Base-by-base conservation (phyloP, 2,888 invertebrate species). In the Patella pellucida region DNA sequence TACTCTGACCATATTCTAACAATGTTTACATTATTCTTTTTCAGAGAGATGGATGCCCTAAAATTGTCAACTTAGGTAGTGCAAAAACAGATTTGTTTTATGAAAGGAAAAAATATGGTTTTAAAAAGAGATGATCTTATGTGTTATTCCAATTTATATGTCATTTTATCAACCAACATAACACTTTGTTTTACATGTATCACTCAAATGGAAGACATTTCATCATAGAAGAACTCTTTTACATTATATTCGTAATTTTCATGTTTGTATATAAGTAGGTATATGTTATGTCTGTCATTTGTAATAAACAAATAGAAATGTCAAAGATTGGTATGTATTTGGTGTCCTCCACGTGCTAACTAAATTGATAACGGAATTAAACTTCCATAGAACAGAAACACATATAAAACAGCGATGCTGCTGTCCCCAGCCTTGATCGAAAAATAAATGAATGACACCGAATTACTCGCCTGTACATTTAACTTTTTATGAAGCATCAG, bases 41-140 rank as follows among this genome's bases (percentile, higher is more conserved):
- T 78, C 93, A 96, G 96, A 94, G 99, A 90, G 99, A 99, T 91
- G 99, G 99, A 0, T 99, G 99, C 92, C 99, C 99, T 0, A 99
- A 99, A 92, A 99, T 99, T 92, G 99, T 99, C 0, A 99, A 99
- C 91, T 92, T 99, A 75, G 99, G 99, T 76, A 98, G 98, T 91
- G 99, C 99, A 0, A 99, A 99, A 92, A 99, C 99, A 78, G 99
- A 99, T 93, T 92, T 99, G 87, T 99, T 99, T 92, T 99, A 99
- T 89, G 99, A 99, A 92, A 93, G 99, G 87, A 99, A 99, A 92
- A 99, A 99, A 93, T 99, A 99, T 93, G 99, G 99, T 1, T 99
- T 99, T 91, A 98, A 98, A 91, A 97, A 97, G 92, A 89, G 91
- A 87, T 91, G 83, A 82, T 79, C 19, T 31, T 14, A n/a, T 5